Base-by-base conservation (phyloP, 2,888 invertebrate genomes). In the Eurois occulta region DNA sequence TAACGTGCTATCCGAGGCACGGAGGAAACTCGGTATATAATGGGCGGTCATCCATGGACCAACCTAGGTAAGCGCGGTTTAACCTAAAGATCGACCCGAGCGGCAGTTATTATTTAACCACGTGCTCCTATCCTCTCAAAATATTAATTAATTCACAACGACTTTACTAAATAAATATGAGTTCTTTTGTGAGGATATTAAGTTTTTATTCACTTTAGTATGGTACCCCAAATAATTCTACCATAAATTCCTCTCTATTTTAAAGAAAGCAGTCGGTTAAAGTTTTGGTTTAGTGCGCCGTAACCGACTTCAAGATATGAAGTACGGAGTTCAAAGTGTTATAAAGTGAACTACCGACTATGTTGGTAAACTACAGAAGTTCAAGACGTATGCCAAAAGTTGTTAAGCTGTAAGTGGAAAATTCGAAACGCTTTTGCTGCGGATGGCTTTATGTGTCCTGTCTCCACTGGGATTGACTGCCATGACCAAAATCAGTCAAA, bases 291-390 rank as follows among this genome's bases (percentile, higher is more conserved):
- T 64, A 38, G 24, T 38, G 64, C 38, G 7, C 38, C 38, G 38
- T 71, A 41, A 67, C 66, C 8, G 43, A 62, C 58, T 71, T n/a
- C 48, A 24, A 77, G 62, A 46, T 64, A 76, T 76, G 43, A 73
- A 68, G 38, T 32, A 67, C 64, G 35, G n/a, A 68, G 62, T 52
- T 68, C n/a, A 41, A 73, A 82, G 67, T 77, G 74, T 32, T 60
- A 13, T 43, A 10, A 28, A 60, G 43, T 72, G 21, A 32, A 46
- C n/a, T 71, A 58, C 28, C 28, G 18, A 28, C 18, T 24, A 16
- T 35, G 41, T n/a, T n/a, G 24, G 38, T 28, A 24, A 32, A 41
- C 28, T 32, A n/a, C 28, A 73, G 73, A 80, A 80, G 80, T 21
- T 38, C 64, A 64, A 64, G 38, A 28, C 16, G 28, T 16, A n/a